These are phyloP conservation scores for Hoplostethus atlanticus DNA, from an alignment of 2,797 vertebrate species.

Conservation along the genomic window DNA sequence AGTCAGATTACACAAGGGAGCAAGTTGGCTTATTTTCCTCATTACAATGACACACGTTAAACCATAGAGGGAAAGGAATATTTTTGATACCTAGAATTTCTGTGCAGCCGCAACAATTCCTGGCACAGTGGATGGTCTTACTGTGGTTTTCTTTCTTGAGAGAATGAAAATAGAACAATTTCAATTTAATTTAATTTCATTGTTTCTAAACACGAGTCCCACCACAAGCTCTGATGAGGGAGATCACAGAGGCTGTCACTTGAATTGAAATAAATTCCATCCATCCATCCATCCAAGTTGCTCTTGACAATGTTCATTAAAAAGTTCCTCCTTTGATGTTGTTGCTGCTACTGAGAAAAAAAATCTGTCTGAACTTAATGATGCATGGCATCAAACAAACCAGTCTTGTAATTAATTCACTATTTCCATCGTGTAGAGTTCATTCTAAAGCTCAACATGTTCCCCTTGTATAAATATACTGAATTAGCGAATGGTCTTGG, in stretches of 20 bases:
- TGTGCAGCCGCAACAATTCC: constrained; percentile 59
- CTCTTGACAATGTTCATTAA: constrained; percentile 55
- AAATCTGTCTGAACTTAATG: constrained; percentile 42
- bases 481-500: constrained; percentile 29
- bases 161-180: constrained; percentile 54
- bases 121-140: constrained; percentile 42
- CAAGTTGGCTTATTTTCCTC: constrained; percentile 53
- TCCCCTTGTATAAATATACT: constrained; percentile 56
- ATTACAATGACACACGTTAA: constrained; percentile 60
- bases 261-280: constrained; percentile 30
- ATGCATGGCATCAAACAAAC: constrained; percentile 52
- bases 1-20: constrained; percentile 59
- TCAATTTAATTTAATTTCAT: constrained; percentile 63
- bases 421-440: constrained; percentile 44
- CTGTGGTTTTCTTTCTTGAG: constrained; percentile 51
- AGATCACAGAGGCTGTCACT: constrained; percentile 39
- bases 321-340: constrained; percentile 50
- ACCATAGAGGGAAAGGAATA: constrained; percentile 58
- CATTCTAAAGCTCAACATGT: constrained; percentile 45
- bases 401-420: constrained; percentile 40
- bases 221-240: constrained; percentile 30
- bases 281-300: constrained; percentile 31
- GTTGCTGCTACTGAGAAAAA: constrained; percentile 42
- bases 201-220: constrained; percentile 48
- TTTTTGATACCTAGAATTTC: constrained; percentile 74